Evolutionary conservation across 2,113 vertebrate genomes (phyloP).

Genomic region (Stegostoma tigrinum): DNA sequence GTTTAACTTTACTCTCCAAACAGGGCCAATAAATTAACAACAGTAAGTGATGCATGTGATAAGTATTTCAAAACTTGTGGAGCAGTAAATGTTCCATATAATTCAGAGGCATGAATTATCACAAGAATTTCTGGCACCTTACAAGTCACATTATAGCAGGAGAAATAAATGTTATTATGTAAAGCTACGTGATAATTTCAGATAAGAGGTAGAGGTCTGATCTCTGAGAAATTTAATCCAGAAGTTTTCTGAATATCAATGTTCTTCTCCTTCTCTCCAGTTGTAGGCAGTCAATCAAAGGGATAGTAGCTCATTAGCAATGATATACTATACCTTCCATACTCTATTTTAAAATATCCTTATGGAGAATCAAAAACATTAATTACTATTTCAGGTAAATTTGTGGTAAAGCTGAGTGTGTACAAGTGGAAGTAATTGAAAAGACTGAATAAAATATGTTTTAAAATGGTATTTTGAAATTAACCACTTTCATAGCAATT

Average conservation of each 20-base stretch:
- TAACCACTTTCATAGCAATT: background rate
- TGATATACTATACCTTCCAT: background rate
- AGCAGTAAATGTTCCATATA: background rate
- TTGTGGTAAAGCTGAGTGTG: background rate
- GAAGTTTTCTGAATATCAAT: background rate
- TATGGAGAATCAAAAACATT: background rate
- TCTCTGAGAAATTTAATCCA: background rate
- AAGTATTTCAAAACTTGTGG: background rate
- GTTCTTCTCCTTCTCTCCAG: background rate
- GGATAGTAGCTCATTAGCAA: background rate
- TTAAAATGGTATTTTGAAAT: background rate
- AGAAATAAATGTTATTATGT: slow-evolving; percentile 26
- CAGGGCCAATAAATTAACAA: slow-evolving; percentile 15
- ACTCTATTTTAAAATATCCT: background rate
- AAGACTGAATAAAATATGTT: background rate
- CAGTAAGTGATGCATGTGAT: background rate
- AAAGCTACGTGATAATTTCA: background rate
- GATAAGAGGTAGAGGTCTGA: background rate
- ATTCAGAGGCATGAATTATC: slow-evolving; percentile 8
- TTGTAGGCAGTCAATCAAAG: background rate
- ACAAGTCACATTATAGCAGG: background rate
- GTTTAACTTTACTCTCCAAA: slow-evolving; percentile 2
- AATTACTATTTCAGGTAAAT: background rate
- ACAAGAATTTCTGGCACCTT: background rate
- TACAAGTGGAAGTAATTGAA: background rate